phyloP scores from a whole-genome alignment of 2,888 invertebrate genomes.

The Nephrotoma appendiculata region DNA sequence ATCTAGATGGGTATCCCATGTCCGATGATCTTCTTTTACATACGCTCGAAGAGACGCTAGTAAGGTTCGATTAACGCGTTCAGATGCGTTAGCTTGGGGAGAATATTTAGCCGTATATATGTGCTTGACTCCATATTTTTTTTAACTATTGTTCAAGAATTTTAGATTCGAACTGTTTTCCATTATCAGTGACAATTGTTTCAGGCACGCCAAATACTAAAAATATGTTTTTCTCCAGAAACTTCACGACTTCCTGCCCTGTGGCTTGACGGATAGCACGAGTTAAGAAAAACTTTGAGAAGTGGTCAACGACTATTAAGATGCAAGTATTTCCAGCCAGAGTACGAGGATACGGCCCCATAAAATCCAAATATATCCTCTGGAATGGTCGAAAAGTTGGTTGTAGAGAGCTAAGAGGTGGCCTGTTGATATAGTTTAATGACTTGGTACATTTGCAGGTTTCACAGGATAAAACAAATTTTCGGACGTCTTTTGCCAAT shows the following conservation, averaged over 20 bases:
- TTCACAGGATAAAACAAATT: too few species aligned
- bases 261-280: background rate
- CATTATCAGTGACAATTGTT: background rate
- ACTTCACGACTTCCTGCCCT: background rate
- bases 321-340: background rate
- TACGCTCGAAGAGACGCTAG: background rate
- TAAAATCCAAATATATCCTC: background rate
- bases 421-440: background rate
- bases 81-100: background rate
- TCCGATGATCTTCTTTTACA: background rate
- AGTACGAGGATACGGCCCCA: background rate
- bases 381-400: background rate
- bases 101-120: background rate
- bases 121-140: too few species aligned
- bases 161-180: background rate
- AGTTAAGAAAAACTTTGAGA: too few species aligned
- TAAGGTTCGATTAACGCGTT: background rate
- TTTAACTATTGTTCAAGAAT: background rate
- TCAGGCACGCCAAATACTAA: background rate
- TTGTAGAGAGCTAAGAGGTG: background rate
- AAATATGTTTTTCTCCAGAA: background rate
- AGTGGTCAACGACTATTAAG: background rate
- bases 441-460: too few species aligned
- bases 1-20: background rate
- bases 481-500: too few species aligned